Percentiles rank a stretch among this genome's conserved stretches.
Conservation (phyloP, 2,888 invertebrate genomes). For the Pristionchus fissidentatus region DNA sequence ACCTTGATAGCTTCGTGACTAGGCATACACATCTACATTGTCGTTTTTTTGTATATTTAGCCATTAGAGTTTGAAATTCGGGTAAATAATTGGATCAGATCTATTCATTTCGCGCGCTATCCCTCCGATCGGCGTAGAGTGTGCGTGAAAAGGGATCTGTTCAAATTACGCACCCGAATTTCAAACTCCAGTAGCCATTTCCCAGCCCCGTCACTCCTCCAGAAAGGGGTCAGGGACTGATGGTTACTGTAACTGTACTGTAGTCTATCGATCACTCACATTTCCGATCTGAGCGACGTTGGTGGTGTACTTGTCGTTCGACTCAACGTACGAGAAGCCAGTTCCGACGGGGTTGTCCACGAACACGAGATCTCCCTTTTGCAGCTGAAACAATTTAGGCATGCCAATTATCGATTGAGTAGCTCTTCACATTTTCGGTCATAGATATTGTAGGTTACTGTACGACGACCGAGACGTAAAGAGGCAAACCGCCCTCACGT, state of each 20-base stretch:
- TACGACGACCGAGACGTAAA: too few relatives aligned
- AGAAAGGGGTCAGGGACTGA: too few relatives aligned
- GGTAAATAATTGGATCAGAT: neutral
- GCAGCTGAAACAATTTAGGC: conserved; percentile 81
- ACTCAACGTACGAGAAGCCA: conserved; percentile 84
- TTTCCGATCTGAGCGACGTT: conserved; percentile 79
- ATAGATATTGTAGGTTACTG: too few relatives aligned
- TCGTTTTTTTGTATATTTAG: neutral
- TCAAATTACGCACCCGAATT: neutral
- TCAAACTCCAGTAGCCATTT: too few relatives aligned
- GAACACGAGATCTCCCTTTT: conserved; percentile 87
- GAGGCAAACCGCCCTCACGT: too few relatives aligned
- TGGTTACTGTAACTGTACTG: too few relatives aligned
- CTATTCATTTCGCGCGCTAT: neutral
- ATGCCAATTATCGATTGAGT: too few relatives aligned
- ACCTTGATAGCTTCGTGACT: too few relatives aligned
- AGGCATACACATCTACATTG: too few relatives aligned
- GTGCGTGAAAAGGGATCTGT: neutral
- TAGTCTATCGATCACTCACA: too few relatives aligned
- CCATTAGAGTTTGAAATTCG: neutral
- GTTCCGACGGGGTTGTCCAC: conserved; percentile 92
- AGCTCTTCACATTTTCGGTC: too few relatives aligned
- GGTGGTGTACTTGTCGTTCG: conserved; percentile 70
- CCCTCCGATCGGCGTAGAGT: neutral
- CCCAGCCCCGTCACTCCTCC: too few relatives aligned